Base-by-base conservation (phyloP, 2,113 vertebrate genomes). In the Balaeniceps rex region DNA sequence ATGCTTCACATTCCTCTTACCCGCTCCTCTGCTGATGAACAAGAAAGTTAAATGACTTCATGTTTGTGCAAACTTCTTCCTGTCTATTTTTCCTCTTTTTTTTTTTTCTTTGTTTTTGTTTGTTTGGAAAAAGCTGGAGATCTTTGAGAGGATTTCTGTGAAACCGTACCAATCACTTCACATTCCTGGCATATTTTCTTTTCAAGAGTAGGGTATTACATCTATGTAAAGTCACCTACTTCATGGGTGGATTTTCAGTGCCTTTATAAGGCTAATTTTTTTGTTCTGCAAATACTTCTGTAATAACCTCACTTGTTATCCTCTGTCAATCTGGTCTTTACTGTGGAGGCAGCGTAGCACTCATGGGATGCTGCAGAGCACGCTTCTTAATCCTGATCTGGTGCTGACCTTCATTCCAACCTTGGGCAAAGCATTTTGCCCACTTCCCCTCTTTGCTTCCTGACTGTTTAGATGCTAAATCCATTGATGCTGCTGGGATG, bases 1-100 rank as follows among this genome's bases (percentile, higher is more conserved):
- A 91, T 87, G 79, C 72, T 64, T 93, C 51, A 14, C 90, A 90
- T 96, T 96, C 90, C 86, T 82, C 36, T 81, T 36, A 55, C 36
- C 40, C 26, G 1, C 52, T 74, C 49, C 72, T 95, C 49, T 84
- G 91, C 91, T 81, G 85, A 89, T 38, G 69, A 71, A 25, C 47
- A 34, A 23, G 71, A 64, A 94, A 47, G 26, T 44, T 26, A 52
- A 46, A 55, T 78, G 60, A 87, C 76, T 74, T 91, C 12, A 66
- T 9, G 12, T 28, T 15, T 51, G 34, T 51, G 69, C 82, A 87
- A 94, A 54, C 6, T 9, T 34, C 63, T 69, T 65, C 33, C 38
- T 55, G 22, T 12, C 25, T 31, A 7, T 15, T 78, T 63, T 51
- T 34, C 7, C 1, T 5, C 4, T 21, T 10, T 49, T 19, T 34